Percentiles rank a stretch among this genome's conserved stretches.
Evolutionary conservation across 2,888 invertebrate species (phyloP).

Genomic region (Cenopis cana): DNA sequence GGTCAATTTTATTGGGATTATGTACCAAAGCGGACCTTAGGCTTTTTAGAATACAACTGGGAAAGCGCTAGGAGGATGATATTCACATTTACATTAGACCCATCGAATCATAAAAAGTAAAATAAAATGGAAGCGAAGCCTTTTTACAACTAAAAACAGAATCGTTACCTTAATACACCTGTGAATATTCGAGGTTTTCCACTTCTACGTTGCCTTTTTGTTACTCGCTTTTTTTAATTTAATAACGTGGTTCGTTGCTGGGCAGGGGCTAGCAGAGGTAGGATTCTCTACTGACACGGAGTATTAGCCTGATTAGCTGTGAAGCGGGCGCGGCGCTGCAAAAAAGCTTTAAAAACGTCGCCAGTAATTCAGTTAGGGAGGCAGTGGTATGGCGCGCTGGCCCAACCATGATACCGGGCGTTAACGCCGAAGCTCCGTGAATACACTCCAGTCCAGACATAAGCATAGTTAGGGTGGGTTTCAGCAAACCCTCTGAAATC

Average conservation of each 20-base stretch:
- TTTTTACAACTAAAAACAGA: background rate
- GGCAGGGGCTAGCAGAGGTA: slow-evolving; percentile 49
- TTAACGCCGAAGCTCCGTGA: background rate
- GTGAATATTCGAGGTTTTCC: slow-evolving; percentile 37
- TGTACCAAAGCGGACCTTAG: too few species aligned
- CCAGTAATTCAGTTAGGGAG: slow-evolving; percentile 74
- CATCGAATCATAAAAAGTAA: background rate
- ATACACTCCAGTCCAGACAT: background rate
- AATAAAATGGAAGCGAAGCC: background rate
- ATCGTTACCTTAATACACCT: slow-evolving; percentile 42
- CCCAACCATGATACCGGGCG: slow-evolving; percentile 57
- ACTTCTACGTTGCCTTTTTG: slow-evolving; percentile 52
- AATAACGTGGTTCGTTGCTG: slow-evolving; percentile 56
- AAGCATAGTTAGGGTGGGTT: too few species aligned
- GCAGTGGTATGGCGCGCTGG: slow-evolving; percentile 53
- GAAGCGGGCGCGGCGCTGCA: slow-evolving; percentile 67
- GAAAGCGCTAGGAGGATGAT: too few species aligned
- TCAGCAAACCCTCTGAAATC: too few species aligned
- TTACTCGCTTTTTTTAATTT: slow-evolving; percentile 57
- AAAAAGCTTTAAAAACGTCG: slow-evolving; percentile 81
- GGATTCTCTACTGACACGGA: slow-evolving; percentile 63
- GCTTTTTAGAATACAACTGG: too few species aligned
- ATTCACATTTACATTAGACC: background rate
- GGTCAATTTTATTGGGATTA: too few species aligned
- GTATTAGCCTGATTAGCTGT: slow-evolving; percentile 76